Percentiles rank a stretch among this genome's conserved stretches.
Conservation (phyloP, 2,888 invertebrate species). For the Oeneis ivallda region DNA sequence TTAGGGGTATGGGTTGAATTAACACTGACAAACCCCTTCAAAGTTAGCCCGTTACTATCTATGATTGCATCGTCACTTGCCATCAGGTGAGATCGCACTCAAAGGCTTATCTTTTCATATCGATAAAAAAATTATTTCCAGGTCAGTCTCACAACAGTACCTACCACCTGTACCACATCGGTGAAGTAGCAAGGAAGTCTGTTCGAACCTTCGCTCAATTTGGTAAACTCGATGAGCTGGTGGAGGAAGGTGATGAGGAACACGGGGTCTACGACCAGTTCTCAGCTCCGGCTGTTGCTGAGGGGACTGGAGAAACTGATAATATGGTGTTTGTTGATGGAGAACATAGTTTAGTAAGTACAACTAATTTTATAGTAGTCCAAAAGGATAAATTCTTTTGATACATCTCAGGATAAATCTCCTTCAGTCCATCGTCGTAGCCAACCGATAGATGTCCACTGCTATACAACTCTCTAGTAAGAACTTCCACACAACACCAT, state of each 20-base stretch:
- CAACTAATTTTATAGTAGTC: background rate
- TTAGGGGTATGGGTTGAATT: no score
- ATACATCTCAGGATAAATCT: background rate
- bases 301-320: slow-evolving; percentile 87
- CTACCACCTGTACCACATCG: slow-evolving; percentile 89
- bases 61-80: no score
- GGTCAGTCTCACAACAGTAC: slow-evolving; percentile 93
- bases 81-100: no score
- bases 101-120: no score
- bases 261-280: slow-evolving; percentile 90
- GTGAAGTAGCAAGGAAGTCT: slow-evolving; percentile 86
- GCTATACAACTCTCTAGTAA: no score
- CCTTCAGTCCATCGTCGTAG: background rate
- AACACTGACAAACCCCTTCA: no score
- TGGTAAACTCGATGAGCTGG: slow-evolving; percentile 89
- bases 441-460: no score
- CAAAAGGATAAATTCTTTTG: background rate
- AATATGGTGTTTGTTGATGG: slow-evolving; percentile 94
- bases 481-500: no score
- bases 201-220: slow-evolving; percentile 92
- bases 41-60: no score
- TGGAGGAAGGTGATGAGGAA: slow-evolving; percentile 84
- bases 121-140: slow-evolving; percentile 62
- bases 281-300: slow-evolving; percentile 86
- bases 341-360: slow-evolving; percentile 87